Percentiles rank a stretch among this genome's conserved stretches.
Evolutionary conservation across 2,888 invertebrate genomes (phyloP).

Genomic region (Eumacrocentrus americanus): DNA sequence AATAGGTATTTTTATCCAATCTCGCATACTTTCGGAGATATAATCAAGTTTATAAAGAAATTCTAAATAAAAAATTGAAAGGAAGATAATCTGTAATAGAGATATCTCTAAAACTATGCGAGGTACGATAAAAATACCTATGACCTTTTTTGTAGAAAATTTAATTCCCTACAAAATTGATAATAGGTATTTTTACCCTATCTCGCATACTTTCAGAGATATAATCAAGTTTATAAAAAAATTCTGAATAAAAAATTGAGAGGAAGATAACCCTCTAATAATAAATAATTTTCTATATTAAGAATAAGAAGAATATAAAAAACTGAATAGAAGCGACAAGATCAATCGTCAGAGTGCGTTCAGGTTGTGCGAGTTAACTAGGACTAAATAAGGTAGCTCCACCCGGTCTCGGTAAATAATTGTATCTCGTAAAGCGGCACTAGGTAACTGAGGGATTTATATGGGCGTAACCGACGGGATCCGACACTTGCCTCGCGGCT

Average conservation of each 20-base stretch:
- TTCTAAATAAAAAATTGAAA: too few relatives aligned
- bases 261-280: too few relatives aligned
- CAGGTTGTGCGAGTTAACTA: slow-evolving; percentile 43
- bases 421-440: slow-evolving; percentile 50
- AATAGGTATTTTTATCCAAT: not conserved
- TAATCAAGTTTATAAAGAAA: too few relatives aligned
- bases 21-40: not conserved
- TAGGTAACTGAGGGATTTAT: slow-evolving; percentile 53
- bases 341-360: slow-evolving; percentile 39
- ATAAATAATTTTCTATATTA: too few relatives aligned
- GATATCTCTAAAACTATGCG: too few relatives aligned
- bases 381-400: slow-evolving; percentile 51
- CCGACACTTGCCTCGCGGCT: slow-evolving; percentile 45
- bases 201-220: not conserved
- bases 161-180: not conserved
- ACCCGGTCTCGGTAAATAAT: slow-evolving; percentile 45
- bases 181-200: not conserved
- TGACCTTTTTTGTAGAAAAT: too few relatives aligned
- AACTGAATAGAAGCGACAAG: slow-evolving; percentile 34
- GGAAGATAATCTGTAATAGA: too few relatives aligned
- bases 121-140: too few relatives aligned
- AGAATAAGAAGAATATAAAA: too few relatives aligned
- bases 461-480: slow-evolving; percentile 51
- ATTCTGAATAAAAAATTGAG: too few relatives aligned
- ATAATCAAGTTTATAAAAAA: too few relatives aligned